Conservation (phyloP, 2,113 vertebrate species). For the Dendrocopos noguchii region DNA sequence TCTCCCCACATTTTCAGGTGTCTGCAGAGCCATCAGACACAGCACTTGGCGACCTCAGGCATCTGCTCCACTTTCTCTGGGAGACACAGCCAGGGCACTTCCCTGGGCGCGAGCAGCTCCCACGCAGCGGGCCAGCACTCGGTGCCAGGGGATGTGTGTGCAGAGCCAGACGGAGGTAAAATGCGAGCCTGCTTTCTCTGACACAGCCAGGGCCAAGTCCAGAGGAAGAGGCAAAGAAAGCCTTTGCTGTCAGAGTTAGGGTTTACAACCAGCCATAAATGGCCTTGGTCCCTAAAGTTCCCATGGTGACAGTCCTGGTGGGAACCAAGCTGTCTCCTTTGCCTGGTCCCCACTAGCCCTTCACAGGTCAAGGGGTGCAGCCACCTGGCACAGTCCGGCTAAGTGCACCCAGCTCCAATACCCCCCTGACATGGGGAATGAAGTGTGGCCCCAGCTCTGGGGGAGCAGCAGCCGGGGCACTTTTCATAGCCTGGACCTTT, state of each 20-base stretch:
- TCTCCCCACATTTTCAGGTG: neutral
- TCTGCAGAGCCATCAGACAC: neutral
- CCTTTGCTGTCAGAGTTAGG: slow-evolving; percentile 52
- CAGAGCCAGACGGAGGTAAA: slow-evolving; percentile 55
- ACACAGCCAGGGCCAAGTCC: slow-evolving; percentile 30
- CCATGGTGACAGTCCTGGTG: slow-evolving; percentile 52
- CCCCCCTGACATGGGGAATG: rapidly evolving
- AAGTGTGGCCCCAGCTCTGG: neutral
- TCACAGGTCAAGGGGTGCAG: neutral
- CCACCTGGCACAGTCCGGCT: neutral
- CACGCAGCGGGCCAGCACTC: slow-evolving; percentile 39
- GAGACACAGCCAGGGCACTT: slow-evolving; percentile 4
- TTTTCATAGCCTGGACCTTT: neutral
- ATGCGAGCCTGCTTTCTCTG: slow-evolving; percentile 10
- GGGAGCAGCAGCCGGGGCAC: neutral
- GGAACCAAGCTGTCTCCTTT: slow-evolving; percentile 27
- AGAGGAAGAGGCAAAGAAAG: slow-evolving; percentile 54
- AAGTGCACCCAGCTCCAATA: neutral
- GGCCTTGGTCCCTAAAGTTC: slow-evolving; percentile 34
- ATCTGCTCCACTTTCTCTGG: neutral
- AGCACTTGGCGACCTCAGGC: neutral
- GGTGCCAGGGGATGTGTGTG: slow-evolving; percentile 45
- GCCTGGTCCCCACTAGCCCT: neutral
- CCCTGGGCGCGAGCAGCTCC: slow-evolving; percentile 6
- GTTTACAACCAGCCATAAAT: slow-evolving; percentile 47